phyloP scores from a whole-genome alignment of 1,140 invertebrate genomes.

The Rhyacophila brunnea region DNA sequence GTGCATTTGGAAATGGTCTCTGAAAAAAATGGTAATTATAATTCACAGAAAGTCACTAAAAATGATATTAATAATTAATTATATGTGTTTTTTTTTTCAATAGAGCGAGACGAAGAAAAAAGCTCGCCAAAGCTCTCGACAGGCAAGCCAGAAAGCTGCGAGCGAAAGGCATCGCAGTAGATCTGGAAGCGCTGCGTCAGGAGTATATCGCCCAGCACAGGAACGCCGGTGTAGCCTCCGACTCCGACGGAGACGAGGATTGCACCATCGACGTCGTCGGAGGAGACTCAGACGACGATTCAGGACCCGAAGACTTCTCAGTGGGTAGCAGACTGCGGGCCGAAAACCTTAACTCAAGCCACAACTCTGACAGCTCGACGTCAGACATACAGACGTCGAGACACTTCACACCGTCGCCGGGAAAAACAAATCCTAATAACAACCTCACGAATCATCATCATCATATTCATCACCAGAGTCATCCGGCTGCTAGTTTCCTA shows the following conservation, averaged over 20 bases:
- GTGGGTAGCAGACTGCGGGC: constrained; percentile 46
- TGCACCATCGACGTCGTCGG: constrained; percentile 76
- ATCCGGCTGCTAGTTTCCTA: constrained; percentile 50
- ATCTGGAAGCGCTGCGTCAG: constrained; percentile 81
- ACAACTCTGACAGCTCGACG: constrained; percentile 58
- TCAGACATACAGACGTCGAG: constrained; percentile 47
- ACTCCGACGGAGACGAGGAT: constrained; percentile 68
- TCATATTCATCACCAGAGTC: constrained; percentile 37
- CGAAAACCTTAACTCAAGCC: constrained; percentile 54
- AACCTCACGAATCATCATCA: constrained; percentile 45
- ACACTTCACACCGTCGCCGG: constrained; percentile 60
- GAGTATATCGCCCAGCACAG: constrained; percentile 72
- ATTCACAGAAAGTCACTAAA: too few relatives aligned
- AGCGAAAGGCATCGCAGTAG: constrained; percentile 85
- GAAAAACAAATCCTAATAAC: constrained; percentile 45
- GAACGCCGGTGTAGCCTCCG: constrained; percentile 62
- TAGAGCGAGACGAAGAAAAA: constrained; percentile 83
- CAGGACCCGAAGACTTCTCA: constrained; percentile 57
- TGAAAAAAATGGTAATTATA: too few relatives aligned
- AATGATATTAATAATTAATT: too few relatives aligned
- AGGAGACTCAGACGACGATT: constrained; percentile 61
- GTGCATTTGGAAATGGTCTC: too few relatives aligned
- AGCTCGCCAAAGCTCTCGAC: constrained; percentile 89
- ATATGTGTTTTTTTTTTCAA: constrained; percentile 18
- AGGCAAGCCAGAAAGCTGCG: constrained; percentile 87